A percentile compares a stretch with the other conserved stretches of the same genome.
Conservation (phyloP, 2,113 vertebrate genomes). For the Pterocles orientalis region DNA sequence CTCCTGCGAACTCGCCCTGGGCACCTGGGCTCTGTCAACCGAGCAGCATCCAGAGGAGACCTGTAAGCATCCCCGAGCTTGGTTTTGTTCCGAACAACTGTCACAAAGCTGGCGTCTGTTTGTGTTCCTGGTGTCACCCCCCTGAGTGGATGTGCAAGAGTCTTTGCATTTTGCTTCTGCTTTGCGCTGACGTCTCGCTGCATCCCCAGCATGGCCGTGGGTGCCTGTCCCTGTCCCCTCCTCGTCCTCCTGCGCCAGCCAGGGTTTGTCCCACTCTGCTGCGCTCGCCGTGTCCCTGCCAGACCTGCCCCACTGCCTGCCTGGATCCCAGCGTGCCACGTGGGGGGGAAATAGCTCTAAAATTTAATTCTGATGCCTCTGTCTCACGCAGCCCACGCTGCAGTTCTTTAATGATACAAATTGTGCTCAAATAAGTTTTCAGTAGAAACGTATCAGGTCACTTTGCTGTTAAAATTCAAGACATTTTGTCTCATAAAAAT, state of each 20-base stretch:
- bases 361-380: too few species aligned
- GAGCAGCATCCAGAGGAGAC: background rate
- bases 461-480: background rate
- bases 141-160: background rate
- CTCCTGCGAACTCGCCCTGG: background rate
- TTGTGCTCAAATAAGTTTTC: fast-evolving
- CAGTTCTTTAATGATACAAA: background rate
- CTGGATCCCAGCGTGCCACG: fast-evolving
- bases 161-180: background rate
- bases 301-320: background rate
- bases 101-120: background rate
- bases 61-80: background rate
- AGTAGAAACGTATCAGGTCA: background rate
- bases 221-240: background rate
- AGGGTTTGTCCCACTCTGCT: background rate
- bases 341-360: background rate
- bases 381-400: background rate
- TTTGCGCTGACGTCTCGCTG: background rate
- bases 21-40: background rate
- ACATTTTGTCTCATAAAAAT: background rate
- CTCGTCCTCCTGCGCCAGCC: background rate
- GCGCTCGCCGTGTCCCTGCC: background rate
- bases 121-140: background rate
- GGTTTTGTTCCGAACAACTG: background rate
- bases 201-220: fast-evolving